Conservation (phyloP, 2,113 vertebrate species). For the Oophaga pumilio region DNA sequence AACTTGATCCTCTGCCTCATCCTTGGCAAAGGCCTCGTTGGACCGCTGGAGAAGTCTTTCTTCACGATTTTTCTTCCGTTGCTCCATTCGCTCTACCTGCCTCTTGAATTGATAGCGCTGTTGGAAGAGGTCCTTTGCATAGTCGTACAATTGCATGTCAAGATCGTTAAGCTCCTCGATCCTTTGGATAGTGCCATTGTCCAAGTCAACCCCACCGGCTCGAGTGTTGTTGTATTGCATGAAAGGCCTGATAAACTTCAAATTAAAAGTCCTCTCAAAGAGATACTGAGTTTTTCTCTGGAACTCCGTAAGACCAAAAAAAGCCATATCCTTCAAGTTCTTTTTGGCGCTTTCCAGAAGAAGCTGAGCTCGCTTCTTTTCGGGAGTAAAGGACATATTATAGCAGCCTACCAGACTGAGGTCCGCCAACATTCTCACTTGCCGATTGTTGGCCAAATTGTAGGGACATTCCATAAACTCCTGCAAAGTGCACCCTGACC, state of each 20-base stretch:
- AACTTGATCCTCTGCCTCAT: conserved; percentile 78
- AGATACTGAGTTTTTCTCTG: conserved; percentile 99
- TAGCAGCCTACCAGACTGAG: conserved; percentile 98
- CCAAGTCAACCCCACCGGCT: conserved; percentile 92
- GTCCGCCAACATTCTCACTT: conserved; percentile 96
- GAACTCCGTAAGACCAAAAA: conserved; percentile 97
- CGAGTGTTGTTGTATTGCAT: conserved; percentile 98
- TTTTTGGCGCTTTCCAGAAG: conserved; percentile 96
- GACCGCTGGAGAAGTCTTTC: conserved; percentile 81
- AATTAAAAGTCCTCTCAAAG: conserved; percentile 94
- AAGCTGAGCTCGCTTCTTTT: conserved; percentile 92
- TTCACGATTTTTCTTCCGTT: conserved; percentile 84
- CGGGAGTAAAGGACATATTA: conserved; percentile 95
- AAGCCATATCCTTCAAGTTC: conserved; percentile 97
- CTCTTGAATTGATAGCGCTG: conserved; percentile 96
- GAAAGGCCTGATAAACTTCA: conserved; percentile 96
- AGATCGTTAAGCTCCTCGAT: conserved; percentile 98
- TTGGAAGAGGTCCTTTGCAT: conserved; percentile 96
- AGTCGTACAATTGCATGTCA: conserved; percentile 98
- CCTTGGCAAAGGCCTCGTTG: conserved; percentile 76
- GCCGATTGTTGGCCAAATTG: conserved; percentile 95
- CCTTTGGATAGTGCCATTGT: conserved; percentile 85
- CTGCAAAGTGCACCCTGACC: conserved; percentile 96
- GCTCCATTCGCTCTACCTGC: conserved; percentile 91
- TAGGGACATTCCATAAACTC: conserved; percentile 99